Conservation (phyloP, 2,113 vertebrate genomes). For the Dolichotis patagonum region DNA sequence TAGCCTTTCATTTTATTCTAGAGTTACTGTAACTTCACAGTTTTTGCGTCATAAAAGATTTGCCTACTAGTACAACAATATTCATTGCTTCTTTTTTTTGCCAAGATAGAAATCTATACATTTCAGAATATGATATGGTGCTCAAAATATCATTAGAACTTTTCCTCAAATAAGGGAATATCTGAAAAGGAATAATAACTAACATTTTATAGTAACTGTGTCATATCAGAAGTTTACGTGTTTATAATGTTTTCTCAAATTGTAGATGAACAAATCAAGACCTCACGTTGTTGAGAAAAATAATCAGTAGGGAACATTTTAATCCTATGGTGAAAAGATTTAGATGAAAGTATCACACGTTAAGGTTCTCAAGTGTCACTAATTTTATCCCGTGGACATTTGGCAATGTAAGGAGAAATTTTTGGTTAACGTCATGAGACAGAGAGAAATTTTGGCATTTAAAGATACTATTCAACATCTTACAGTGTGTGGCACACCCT, state of each 20-base stretch:
- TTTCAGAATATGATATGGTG: neutral
- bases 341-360: neutral
- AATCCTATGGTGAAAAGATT: neutral
- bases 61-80: neutral
- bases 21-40: neutral
- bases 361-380: neutral
- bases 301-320: neutral
- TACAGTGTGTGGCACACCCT: neutral
- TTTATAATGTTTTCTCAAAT: neutral
- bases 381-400: neutral
- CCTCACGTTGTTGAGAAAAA: neutral
- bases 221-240: neutral
- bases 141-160: neutral
- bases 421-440: neutral
- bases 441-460: neutral
- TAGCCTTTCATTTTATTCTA: neutral
- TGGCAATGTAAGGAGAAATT: neutral
- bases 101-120: neutral
- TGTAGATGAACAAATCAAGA: neutral
- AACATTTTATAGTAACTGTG: neutral
- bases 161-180: constrained; percentile 1
- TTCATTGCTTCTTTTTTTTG: neutral
- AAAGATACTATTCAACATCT: neutral
- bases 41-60: neutral
- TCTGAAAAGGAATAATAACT: neutral